phyloP scores from a whole-genome alignment of 2,797 vertebrate genomes.

The Lerista edwardsae region DNA sequence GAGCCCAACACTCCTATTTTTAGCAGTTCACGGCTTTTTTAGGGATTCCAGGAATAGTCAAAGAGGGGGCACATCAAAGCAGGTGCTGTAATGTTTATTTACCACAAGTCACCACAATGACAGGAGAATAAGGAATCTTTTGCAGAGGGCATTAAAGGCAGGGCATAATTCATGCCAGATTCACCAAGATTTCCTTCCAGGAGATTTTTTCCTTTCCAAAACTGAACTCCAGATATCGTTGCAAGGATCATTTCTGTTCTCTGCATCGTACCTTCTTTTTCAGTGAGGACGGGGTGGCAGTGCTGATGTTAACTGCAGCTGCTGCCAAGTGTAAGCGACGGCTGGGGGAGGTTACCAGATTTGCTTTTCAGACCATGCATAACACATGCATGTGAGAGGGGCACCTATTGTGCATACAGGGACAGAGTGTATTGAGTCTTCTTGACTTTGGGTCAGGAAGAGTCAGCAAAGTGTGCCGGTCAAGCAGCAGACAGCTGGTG shows the following conservation, averaged over 20 bases:
- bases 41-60: neutral
- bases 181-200: neutral
- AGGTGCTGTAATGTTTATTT: neutral
- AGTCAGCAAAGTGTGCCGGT: too few species aligned
- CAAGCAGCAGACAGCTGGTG: too few species aligned
- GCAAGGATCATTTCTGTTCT: neutral
- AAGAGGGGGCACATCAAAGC: neutral
- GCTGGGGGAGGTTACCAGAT: neutral
- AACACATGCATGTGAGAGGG: neutral
- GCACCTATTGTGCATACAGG: too few species aligned
- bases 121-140: neutral
- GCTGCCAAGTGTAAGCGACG: neutral
- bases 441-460: too few species aligned
- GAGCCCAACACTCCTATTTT: neutral
- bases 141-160: neutral
- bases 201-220: neutral
- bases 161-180: neutral
- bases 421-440: too few species aligned
- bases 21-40: neutral
- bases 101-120: neutral
- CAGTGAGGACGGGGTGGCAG: too few species aligned
- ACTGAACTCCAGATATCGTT: neutral
- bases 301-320: too few species aligned
- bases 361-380: too few species aligned
- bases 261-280: too few species aligned